These are phyloP conservation scores for Gallinago jamesoni DNA, from an alignment of 2,113 vertebrate species.

Conservation along the genomic window DNA sequence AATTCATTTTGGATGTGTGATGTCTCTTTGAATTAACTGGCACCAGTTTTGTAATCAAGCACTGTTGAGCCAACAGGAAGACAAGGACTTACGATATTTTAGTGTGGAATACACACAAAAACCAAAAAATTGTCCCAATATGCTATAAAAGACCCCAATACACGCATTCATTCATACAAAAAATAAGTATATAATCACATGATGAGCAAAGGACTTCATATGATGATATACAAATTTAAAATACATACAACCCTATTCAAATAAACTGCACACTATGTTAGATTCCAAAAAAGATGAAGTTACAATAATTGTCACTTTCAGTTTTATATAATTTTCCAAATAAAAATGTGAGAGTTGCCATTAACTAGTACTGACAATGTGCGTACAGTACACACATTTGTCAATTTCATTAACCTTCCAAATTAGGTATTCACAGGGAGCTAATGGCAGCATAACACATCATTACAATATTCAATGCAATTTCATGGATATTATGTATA, in stretches of 20 bases:
- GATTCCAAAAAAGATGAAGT: slow-evolving; percentile 57
- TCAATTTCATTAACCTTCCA: slow-evolving; percentile 77
- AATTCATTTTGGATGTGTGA: slow-evolving; percentile 12
- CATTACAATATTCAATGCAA: slow-evolving; percentile 71
- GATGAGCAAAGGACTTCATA: slow-evolving; percentile 31
- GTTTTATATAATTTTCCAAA: slow-evolving; percentile 63
- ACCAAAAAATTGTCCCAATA: not conserved
- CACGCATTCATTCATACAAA: not conserved
- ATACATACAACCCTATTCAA: slow-evolving; percentile 53
- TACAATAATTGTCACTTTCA: slow-evolving; percentile 49
- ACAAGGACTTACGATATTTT: not conserved
- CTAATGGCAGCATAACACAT: slow-evolving; percentile 69
- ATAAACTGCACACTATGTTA: slow-evolving; percentile 47
- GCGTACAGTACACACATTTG: slow-evolving; percentile 53
- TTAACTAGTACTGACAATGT: slow-evolving; percentile 63
- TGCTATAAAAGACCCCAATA: not conserved
- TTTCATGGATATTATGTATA: slow-evolving; percentile 68
- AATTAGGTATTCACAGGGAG: slow-evolving; percentile 69
- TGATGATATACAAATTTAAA: slow-evolving; percentile 56
- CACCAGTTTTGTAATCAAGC: slow-evolving; percentile 29
- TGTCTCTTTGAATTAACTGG: slow-evolving; percentile 13
- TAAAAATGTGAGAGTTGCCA: slow-evolving; percentile 64
- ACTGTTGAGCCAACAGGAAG: slow-evolving; percentile 49
- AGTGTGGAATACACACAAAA: not conserved
- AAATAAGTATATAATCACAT: slow-evolving; percentile 22